Percentiles rank a stretch among this genome's conserved stretches.
These are phyloP conservation scores for Therioaphis trifolii DNA, from an alignment of 2,888 invertebrate genomes.

Conservation along the genomic window DNA sequence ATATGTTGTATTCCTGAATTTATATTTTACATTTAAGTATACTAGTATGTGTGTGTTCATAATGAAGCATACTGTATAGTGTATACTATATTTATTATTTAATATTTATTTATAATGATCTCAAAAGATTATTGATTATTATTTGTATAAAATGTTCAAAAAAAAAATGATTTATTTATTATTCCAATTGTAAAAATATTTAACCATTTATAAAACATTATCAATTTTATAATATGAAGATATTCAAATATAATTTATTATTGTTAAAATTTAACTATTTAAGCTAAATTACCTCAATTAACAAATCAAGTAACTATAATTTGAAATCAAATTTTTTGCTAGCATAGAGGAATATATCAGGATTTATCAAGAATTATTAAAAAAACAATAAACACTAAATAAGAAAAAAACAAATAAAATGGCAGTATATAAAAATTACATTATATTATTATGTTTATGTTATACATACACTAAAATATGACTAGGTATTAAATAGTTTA, in stretches of 20 bases:
- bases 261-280: background rate
- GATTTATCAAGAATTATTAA: background rate
- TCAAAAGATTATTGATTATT: constrained; percentile 19
- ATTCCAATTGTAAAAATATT: background rate
- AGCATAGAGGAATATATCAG: no score
- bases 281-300: background rate
- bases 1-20: no score
- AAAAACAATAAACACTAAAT: background rate
- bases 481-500: constrained; percentile 23
- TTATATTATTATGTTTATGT: constrained; percentile 8
- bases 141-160: background rate
- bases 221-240: background rate
- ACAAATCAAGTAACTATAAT: background rate
- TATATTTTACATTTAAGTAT: no score
- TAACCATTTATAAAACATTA: background rate
- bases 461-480: constrained; percentile 9
- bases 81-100: background rate
- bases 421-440: constrained; percentile 27
- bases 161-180: background rate
- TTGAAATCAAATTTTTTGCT: background rate
- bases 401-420: background rate
- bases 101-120: background rate
- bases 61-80: background rate
- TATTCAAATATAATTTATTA: background rate
- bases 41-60: background rate